These are phyloP conservation scores for Danaus melanippus DNA, from an alignment of 1,140 invertebrate species.

Conservation along the genomic window DNA sequence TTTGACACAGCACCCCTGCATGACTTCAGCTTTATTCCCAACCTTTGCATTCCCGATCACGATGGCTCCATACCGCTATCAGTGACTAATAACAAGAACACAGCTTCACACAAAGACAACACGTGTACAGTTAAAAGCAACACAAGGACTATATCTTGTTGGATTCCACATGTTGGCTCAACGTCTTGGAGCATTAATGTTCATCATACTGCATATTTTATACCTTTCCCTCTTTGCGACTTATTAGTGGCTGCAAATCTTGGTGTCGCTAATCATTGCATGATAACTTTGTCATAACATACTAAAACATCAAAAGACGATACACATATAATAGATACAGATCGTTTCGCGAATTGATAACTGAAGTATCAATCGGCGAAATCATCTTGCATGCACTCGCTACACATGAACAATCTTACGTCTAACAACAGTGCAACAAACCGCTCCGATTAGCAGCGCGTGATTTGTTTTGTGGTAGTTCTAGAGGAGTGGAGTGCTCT, in stretches of 20 bases:
- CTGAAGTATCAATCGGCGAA: conserved; percentile 28
- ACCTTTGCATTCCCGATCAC: conserved; percentile 69
- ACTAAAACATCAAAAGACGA: conserved; percentile 38
- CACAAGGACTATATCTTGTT: conserved; percentile 33
- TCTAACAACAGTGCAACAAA: conserved; percentile 37
- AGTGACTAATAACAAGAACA: conserved; percentile 40
- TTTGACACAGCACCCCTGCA: conserved; percentile 59
- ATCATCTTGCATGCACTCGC: conserved; percentile 51
- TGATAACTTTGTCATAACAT: conserved; percentile 47
- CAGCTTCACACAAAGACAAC: conserved; percentile 61
- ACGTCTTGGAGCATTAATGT: conserved; percentile 57
- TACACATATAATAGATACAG: conserved; percentile 48
- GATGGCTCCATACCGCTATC: conserved; percentile 40
- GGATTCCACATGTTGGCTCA: conserved; percentile 46
- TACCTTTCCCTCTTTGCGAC: conserved; percentile 70
- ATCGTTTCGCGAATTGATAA: conserved; percentile 27
- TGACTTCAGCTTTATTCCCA: conserved; percentile 53
- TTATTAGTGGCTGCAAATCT: conserved; percentile 56
- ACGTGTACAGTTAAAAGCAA: conserved; percentile 60
- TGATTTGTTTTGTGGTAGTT: conserved; percentile 22
- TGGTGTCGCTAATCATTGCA: conserved; percentile 65
- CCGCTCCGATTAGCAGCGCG: conserved; percentile 13
- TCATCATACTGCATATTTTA: conserved; percentile 68
- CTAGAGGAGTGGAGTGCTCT: conserved; percentile 7
- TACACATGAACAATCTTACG: conserved; percentile 43